These are phyloP conservation scores for Pomatorhinus ruficollis DNA, from an alignment of 2,113 vertebrate genomes.

Conservation along the genomic window DNA sequence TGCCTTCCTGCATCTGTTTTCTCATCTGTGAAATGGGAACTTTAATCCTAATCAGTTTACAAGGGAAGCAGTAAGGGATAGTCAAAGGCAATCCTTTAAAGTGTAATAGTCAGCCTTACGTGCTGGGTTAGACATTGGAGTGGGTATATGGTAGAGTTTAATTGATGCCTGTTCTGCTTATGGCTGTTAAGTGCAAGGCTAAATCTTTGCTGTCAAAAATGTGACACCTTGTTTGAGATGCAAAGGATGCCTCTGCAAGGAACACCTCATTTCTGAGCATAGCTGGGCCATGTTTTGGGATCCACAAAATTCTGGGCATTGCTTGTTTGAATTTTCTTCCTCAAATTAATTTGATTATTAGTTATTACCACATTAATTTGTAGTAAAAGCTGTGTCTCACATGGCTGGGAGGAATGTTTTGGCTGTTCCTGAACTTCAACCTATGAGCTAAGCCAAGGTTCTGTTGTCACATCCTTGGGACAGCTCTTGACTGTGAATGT, in stretches of 20 bases:
- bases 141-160: background rate
- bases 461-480: background rate
- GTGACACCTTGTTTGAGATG: background rate
- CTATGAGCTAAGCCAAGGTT: background rate
- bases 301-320: background rate
- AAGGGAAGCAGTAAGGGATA: background rate
- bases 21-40: conserved; percentile 46
- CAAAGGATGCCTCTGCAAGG: background rate
- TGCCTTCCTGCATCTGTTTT: background rate
- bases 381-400: background rate
- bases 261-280: background rate
- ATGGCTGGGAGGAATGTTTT: background rate
- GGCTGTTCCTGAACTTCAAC: background rate
- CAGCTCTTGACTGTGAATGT: background rate
- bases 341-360: background rate
- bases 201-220: background rate
- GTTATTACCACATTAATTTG: background rate
- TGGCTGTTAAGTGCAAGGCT: background rate
- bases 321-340: background rate
- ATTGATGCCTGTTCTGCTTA: background rate
- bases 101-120: background rate
- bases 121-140: background rate
- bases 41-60: conserved; percentile 32
- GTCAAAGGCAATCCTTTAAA: background rate
- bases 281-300: background rate